phyloP scores from a whole-genome alignment of 2,113 vertebrate genomes.

The Lampris megalopsis region DNA sequence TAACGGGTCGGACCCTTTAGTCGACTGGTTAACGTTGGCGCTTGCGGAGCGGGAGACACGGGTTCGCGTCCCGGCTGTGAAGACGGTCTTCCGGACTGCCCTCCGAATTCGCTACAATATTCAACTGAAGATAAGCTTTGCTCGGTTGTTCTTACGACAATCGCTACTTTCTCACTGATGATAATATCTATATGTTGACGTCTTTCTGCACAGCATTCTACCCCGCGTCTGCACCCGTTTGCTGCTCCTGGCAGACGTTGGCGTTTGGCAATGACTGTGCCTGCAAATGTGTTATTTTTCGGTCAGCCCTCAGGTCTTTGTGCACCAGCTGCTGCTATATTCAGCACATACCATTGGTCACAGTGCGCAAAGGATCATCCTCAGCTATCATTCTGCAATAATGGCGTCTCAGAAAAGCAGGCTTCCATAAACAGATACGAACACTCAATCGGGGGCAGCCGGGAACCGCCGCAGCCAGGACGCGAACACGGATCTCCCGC shows the following conservation, averaged over 20 bases:
- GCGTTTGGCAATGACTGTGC: conserved; percentile 6
- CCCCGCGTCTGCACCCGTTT: neutral
- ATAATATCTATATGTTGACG: conserved; percentile 11
- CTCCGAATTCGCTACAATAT: too few relatives aligned
- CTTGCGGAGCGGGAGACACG: too few relatives aligned
- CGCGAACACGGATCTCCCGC: too few relatives aligned
- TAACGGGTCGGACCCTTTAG: too few relatives aligned
- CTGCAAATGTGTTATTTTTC: conserved; percentile 6
- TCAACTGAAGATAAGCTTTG: conserved; percentile 47
- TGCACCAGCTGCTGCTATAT: conserved; percentile 24
- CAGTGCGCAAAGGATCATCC: conserved; percentile 25
- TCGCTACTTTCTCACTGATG: conserved; percentile 24
- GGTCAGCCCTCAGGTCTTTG: conserved; percentile 1
- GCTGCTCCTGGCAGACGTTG: conserved; percentile 17
- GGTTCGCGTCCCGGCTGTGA: too few relatives aligned
- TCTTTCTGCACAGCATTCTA: conserved; percentile 5
- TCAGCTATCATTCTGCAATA: conserved; percentile 37
- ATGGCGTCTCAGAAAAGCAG: neutral
- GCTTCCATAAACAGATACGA: neutral
- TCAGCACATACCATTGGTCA: conserved; percentile 57
- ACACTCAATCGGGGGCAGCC: too few relatives aligned
- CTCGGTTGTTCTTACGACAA: conserved; percentile 46
- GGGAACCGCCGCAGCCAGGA: too few relatives aligned
- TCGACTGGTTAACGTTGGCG: too few relatives aligned
- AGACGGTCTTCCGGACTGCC: too few relatives aligned